Evolutionary conservation across 2,113 vertebrate species (phyloP), one percentile per base, ranked within the genome.

Genomic region (Echinops telfairi): DNA sequence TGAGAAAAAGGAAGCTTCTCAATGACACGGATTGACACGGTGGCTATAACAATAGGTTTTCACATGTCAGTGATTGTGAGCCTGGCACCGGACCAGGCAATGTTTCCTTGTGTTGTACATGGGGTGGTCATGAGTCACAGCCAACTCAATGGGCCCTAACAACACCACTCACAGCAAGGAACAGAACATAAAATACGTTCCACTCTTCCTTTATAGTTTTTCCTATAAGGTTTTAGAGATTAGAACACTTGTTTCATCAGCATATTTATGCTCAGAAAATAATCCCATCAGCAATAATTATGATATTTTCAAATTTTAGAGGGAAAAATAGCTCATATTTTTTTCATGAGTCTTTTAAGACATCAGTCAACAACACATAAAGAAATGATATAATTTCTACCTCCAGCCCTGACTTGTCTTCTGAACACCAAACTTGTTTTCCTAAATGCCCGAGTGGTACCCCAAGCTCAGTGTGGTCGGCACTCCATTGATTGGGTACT

Each of bases 321-420:
- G 47, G 47, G 47, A 53, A 53, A 53, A 70, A 64, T 83, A 78
- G 16, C 40, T 90, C 47, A 85, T 23, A 27, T 47, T 20, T 22
- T 23, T 71, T 95, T 62, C 58, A 66, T 43, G 15, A 33, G 68
- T 62, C 60, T 91, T 77, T 75, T 81, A 87, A 83, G 81, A 70
- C 36, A 85, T 70, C 47, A 73, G 0, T 25, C 22, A 79, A 43
- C 15, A 87, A 76, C 58, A 76, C 36, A 43, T 29, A 80, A 38
- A 6, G 53, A 64, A 64, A 58, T 60, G 80, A 40, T 31, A 85
- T 60, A 36, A 7, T 53, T 77, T 60, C 31, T 83, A 53, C 79
- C 75, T 93, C 19, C 19, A 88, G 20, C 20, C 38, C 47, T 79
- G 4, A 62, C 47, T 92, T 87, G 38, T 83, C 47, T 86, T 71